phyloP scores from a whole-genome alignment of 2,113 vertebrate genomes.

The Illadopsis cleaveri region DNA sequence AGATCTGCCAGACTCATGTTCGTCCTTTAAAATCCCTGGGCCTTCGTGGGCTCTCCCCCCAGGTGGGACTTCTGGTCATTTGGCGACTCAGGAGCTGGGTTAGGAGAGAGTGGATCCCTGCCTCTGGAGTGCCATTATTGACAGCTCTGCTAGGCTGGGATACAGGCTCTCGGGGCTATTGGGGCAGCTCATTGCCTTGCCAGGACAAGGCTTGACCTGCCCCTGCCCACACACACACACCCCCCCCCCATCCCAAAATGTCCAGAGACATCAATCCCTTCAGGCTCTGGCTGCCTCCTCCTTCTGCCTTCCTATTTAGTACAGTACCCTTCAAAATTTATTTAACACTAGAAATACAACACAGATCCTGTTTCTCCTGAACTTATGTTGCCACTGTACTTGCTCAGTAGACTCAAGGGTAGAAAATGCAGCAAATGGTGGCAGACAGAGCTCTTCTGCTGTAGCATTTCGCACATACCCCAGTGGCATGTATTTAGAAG shows the following conservation, averaged over 20 bases:
- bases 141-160: background rate
- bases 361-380: background rate
- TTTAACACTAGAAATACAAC: background rate
- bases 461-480: accelerated
- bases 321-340: background rate
- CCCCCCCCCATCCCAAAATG: background rate
- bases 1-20: accelerated
- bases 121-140: no score
- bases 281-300: background rate
- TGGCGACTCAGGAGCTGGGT: background rate
- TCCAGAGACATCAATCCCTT: background rate
- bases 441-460: background rate
- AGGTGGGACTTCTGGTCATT: background rate
- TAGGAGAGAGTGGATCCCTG: background rate
- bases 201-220: background rate
- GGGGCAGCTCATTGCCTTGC: background rate
- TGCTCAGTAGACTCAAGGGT: background rate
- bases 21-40: background rate
- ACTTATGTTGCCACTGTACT: background rate
- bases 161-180: background rate
- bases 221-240: accelerated
- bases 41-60: accelerated
- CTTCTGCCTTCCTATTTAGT: background rate
- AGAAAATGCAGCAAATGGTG: background rate
- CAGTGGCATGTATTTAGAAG: background rate